Conservation (phyloP, 2,113 vertebrate species). For the Gracilinanus agilis region DNA sequence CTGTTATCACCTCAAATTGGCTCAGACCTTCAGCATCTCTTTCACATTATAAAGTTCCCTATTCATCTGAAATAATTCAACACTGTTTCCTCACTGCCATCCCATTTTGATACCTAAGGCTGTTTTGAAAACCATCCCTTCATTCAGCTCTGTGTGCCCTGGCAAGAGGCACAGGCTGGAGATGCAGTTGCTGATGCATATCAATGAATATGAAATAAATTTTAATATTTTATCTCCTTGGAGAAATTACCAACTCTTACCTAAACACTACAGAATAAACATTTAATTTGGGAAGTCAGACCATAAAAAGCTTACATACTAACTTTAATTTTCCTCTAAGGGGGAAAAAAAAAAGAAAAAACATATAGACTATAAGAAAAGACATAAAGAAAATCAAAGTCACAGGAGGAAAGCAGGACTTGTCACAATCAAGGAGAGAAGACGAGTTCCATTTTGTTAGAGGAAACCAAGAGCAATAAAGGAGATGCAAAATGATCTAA, state of each 20-base stretch:
- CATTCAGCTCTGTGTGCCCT: neutral
- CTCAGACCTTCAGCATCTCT: neutral
- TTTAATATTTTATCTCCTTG: conserved; percentile 39
- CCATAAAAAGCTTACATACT: neutral
- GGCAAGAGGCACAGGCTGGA: neutral
- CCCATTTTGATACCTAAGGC: neutral
- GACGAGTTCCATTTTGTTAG: neutral
- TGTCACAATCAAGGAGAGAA: neutral
- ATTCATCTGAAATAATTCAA: neutral
- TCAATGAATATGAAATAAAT: neutral
- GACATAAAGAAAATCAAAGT: neutral
- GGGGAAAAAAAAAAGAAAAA: conserved; percentile 31
- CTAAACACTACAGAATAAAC: conserved; percentile 11
- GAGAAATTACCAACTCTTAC: conserved; percentile 23
- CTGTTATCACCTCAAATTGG: neutral
- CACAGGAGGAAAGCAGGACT: neutral
- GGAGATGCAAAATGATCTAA: neutral
- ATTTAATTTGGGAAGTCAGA: conserved; percentile 6
- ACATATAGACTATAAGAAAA: neutral
- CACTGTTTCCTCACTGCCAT: neutral
- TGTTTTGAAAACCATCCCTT: neutral
- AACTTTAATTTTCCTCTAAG: conserved; percentile 28
- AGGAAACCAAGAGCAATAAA: neutral
- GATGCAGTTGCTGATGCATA: neutral
- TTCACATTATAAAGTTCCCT: neutral